Base-by-base conservation (phyloP, 2,797 vertebrate genomes). In the Pseudochaenichthys georgianus region DNA sequence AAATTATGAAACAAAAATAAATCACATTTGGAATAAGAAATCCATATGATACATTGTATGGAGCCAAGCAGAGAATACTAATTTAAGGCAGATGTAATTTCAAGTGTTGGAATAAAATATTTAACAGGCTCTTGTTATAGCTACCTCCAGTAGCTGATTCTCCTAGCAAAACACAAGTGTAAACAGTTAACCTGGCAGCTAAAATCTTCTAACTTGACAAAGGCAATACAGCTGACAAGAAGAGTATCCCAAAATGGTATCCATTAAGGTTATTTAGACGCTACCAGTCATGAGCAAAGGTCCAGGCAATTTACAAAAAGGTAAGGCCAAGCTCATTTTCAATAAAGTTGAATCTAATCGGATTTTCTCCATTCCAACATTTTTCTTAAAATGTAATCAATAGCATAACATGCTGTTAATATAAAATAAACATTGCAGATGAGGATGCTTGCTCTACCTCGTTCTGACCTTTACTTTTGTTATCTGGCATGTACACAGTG, bases 381-480 rank as follows among this genome's bases (percentile, higher is more conserved):
- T 10, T 43, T 10, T 51, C 15, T 60, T 64, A 50, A 28, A 21
- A 51, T 48, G 17, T 19, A 21, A 28, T 67, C 34, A 38, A 38
- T 38, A 38, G 34, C 34, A 38, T 38, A 38, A 58, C 34, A 53
- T 21, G 31, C 15, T 70, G 19, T 51, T 53, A 66, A 68, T 54
- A 19, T 19, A 31, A 64, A 64, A 63, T 47, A 23, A 31, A 15
- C 13, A 70, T 9, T 54, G 15, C 17, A 31, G 68, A 2, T 63
- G 38, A 28, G 41, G 23, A 12, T n/a, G 47, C 28, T 19, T 3
- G 13, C 19, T 38, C 42, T 61, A 3, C 54, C 59, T 11, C 10
- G 41, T 65, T 21, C 51, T 83, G 74, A 84, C 79, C 78, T 83
- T 85, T 80, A 46, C 34, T 70, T 77, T 57, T 72, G 41, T 63